A percentile compares a stretch with the other conserved stretches of the same genome.
Evolutionary conservation across 2,797 vertebrate species (phyloP).

Genomic region (Sebastes vulpes): DNA sequence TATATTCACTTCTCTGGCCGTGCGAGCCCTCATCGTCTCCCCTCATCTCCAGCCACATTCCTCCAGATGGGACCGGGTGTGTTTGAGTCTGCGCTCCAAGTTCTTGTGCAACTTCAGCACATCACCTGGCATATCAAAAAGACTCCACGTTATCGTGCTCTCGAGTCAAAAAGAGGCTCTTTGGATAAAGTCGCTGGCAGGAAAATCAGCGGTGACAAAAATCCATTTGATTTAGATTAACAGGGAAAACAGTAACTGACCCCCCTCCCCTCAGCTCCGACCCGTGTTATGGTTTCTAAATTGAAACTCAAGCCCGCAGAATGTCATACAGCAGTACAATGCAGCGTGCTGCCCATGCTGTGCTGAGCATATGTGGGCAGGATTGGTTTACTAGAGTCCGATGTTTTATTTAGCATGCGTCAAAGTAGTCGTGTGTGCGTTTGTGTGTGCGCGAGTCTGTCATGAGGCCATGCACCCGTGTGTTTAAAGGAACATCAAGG

Average conservation of each 20-base stretch:
- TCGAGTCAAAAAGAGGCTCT: not conserved
- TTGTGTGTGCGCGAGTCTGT: slow-evolving; percentile 12
- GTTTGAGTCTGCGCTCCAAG: slow-evolving; percentile 40
- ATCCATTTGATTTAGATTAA: slow-evolving; percentile 59
- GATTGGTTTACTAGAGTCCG: slow-evolving; percentile 77
- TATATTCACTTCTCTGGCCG: slow-evolving; percentile 49
- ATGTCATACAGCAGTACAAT: slow-evolving; percentile 78
- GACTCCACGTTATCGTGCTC: not conserved
- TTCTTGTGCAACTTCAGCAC: slow-evolving; percentile 46
- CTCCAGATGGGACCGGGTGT: slow-evolving; percentile 54
- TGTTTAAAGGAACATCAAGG: slow-evolving; percentile 44
- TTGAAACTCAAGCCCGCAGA: slow-evolving; percentile 75
- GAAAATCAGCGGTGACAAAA: slow-evolving; percentile 34
- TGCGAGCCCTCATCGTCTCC: slow-evolving; percentile 14
- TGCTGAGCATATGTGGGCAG: slow-evolving; percentile 79
- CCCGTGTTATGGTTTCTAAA: slow-evolving; percentile 70
- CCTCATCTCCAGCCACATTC: slow-evolving; percentile 42
- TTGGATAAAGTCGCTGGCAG: slow-evolving; percentile 8
- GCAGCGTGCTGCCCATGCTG: slow-evolving; percentile 62
- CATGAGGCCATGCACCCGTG: slow-evolving; percentile 12
- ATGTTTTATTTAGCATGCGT: slow-evolving; percentile 84
- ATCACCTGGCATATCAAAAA: slow-evolving; percentile 53
- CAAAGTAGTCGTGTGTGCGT: slow-evolving; percentile 62
- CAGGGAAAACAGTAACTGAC: slow-evolving; percentile 10
- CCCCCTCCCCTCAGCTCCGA: not conserved